Evolutionary conservation across 2,888 invertebrate species (phyloP), one percentile per base, ranked within the genome.

Genomic region (Acrobasis repandana): DNA sequence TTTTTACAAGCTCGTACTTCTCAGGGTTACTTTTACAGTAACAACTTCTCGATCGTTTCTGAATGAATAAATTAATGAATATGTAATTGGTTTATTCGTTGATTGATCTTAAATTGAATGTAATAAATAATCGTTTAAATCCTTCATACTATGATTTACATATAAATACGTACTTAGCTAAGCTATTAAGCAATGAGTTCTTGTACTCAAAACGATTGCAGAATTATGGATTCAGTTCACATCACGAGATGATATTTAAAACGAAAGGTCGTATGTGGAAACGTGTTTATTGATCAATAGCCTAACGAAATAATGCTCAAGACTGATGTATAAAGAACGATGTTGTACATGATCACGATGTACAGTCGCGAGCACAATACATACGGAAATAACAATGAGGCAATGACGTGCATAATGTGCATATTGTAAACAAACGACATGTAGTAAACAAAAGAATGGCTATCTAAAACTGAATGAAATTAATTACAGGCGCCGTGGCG

Each of bases 401-500:
- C 33, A 58, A 11, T 16, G 43, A 9, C 43, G 51, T 58, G 59
- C 61, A 58, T 38, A 62, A 9, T 38, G 51, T 58, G 59, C 61
- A 58, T 38, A 62, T 59, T 61, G 64, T 64, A 64, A 64, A 62
- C 62, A 62, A 57, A 60, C 15, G 51, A 58, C 18, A 51, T n/a
- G 38, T 36, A 46, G 33, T 49, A 66, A 60, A 63, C 61, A 51
- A 58, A 56, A 48, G 15, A 50, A 34, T 60, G 51, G 11, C n/a
- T 51, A 43, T 68, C 38, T 64, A 56, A 69, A 68, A 65, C 63
- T 49, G 36, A 63, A 65, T 66, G 68, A 70, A 72, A 74, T 70
- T 77, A 75, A 82, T 82, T 79, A 74, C 82, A 83, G 83, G 81
- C 81, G 81, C 75, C 75, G 73, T 69, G 69, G 77, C 79, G 74